Conservation (phyloP, 1,140 invertebrate genomes). For the Drosophila malerkotliana region DNA sequence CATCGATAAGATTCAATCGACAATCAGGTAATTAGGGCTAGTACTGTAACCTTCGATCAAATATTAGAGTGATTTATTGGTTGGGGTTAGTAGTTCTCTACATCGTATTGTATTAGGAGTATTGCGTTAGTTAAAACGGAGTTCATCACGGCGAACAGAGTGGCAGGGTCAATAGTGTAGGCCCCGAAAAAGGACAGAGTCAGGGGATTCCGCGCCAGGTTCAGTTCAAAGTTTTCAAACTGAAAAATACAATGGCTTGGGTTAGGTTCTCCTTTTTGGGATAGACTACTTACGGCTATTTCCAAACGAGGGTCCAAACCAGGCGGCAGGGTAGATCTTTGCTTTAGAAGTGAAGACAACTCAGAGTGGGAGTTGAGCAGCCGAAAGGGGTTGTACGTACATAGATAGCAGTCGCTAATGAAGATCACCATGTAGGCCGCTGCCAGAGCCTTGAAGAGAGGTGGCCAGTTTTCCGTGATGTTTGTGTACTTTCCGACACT, state of each 20-base stretch:
- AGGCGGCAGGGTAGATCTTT: constrained; percentile 12
- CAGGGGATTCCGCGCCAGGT: constrained; percentile 35
- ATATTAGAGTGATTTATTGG: neutral
- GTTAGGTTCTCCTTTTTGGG: neutral
- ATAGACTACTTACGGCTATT: constrained; percentile 9
- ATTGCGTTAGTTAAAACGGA: constrained; percentile 13
- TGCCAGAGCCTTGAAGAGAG: neutral
- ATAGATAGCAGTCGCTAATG: constrained; percentile 21
- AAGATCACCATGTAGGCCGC: constrained; percentile 14
- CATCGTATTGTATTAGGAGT: constrained; percentile 40
- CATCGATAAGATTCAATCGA: neutral
- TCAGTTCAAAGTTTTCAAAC: constrained; percentile 42
- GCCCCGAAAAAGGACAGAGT: constrained; percentile 22
- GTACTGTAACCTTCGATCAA: neutral
- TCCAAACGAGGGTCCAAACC: constrained; percentile 45
- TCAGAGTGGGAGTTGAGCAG: constrained; percentile 15
- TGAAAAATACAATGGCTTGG: neutral
- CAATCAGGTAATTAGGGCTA: neutral
- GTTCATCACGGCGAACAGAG: constrained; percentile 4
- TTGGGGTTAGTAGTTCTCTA: constrained; percentile 17
- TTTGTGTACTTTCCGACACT: neutral
- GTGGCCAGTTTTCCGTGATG: neutral
- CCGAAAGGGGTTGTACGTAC: constrained; percentile 10
- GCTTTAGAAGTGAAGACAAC: constrained; percentile 12
- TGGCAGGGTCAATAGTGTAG: constrained; percentile 5